Percentiles rank a stretch among this genome's conserved stretches.
These are phyloP conservation scores for Diplazon laetatorius DNA, from an alignment of 2,888 invertebrate species.

Conservation along the genomic window DNA sequence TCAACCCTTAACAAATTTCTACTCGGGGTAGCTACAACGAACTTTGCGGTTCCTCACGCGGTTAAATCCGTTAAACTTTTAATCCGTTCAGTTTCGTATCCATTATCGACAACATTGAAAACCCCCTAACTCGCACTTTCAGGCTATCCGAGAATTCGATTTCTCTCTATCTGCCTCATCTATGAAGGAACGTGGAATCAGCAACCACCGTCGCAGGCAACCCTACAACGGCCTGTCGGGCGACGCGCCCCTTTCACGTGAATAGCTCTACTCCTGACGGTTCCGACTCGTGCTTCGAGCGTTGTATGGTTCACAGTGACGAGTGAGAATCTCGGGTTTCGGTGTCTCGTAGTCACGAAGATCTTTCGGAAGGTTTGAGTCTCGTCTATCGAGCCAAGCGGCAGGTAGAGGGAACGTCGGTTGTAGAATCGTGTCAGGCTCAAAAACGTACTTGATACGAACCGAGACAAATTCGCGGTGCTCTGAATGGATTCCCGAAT, in stretches of 20 bases:
- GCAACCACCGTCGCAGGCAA: conserved; percentile 20
- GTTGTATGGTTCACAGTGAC: not conserved
- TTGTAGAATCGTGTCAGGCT: not conserved
- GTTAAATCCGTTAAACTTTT: conserved; percentile 66
- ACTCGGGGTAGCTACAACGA: conserved; percentile 38
- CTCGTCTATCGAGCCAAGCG: not conserved
- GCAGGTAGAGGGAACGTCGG: conserved; percentile 3
- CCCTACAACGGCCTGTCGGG: conserved; percentile 1
- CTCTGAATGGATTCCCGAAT: not conserved
- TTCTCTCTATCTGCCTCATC: conserved; percentile 35
- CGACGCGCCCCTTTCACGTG: not conserved
- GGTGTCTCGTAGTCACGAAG: not conserved
- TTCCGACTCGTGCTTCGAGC: not conserved
- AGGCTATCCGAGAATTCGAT: conserved; percentile 54
- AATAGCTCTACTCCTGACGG: conserved; percentile 5
- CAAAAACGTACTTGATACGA: conserved; percentile 8
- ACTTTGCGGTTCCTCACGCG: conserved; percentile 40
- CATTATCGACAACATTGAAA: conserved; percentile 56
- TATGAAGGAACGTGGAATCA: conserved; percentile 61
- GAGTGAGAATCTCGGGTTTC: not conserved
- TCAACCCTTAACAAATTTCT: too few species aligned
- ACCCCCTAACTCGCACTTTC: conserved; percentile 12
- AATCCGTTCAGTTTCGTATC: conserved; percentile 65
- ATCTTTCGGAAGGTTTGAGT: not conserved
- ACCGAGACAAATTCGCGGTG: not conserved